Evolutionary conservation across 2,113 vertebrate genomes (phyloP).

Genomic region (Xerus inauris): DNA sequence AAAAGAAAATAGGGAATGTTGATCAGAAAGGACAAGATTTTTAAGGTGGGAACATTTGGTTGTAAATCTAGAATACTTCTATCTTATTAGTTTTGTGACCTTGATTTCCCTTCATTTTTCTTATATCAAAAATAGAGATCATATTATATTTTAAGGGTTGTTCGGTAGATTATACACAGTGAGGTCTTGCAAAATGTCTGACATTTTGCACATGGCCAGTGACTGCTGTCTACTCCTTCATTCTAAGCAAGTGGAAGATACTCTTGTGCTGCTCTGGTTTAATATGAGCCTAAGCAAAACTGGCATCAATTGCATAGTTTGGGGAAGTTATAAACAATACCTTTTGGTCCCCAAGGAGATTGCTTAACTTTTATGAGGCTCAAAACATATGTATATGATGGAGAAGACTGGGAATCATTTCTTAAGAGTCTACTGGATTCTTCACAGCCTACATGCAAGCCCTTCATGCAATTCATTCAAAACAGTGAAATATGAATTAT

Average conservation of each 20-base stretch:
- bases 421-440: background rate
- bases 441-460: background rate
- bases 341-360: accelerated
- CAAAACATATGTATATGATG: background rate
- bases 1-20: background rate
- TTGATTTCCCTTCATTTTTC: background rate
- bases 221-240: background rate
- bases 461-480: background rate
- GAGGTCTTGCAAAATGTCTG: background rate
- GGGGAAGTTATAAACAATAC: background rate
- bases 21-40: background rate
- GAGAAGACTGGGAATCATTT: background rate
- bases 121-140: background rate
- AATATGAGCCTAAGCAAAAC: background rate
- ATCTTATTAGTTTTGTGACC: background rate
- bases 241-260: background rate
- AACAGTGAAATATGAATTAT: background rate
- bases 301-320: background rate
- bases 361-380: background rate
- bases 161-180: background rate
- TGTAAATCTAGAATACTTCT: background rate
- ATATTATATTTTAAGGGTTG: background rate
- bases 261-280: background rate
- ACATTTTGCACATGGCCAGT: background rate
- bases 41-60: background rate